These are phyloP conservation scores for Campopleginae sp. DNA, from an alignment of 2,888 invertebrate species.

Conservation along the genomic window DNA sequence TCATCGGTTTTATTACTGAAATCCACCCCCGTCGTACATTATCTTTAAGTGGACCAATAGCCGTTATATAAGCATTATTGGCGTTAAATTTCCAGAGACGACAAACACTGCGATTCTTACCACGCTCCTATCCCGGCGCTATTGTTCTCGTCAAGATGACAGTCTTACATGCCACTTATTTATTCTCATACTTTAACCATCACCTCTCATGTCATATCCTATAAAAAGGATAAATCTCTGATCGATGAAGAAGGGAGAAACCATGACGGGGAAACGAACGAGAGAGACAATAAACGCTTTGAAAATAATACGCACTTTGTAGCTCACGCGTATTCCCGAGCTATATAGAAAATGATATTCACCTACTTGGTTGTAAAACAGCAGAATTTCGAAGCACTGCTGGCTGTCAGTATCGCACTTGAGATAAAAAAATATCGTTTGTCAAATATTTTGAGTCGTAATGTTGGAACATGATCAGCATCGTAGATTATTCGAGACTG, in stretches of 20 bases:
- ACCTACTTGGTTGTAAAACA: neutral
- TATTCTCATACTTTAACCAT: slow-evolving; percentile 10
- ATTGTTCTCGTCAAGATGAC: slow-evolving; percentile 18
- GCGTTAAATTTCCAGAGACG: slow-evolving; percentile 58
- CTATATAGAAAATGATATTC: neutral
- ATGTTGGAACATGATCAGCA: neutral
- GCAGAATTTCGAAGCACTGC: neutral
- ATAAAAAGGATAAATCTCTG: slow-evolving; percentile 1
- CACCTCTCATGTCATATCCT: slow-evolving; percentile 33
- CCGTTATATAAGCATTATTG: slow-evolving; percentile 46
- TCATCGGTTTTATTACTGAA: slow-evolving; percentile 36
- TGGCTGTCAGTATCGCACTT: neutral
- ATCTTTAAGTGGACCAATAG: slow-evolving; percentile 5
- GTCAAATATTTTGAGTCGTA: neutral
- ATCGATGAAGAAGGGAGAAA: neutral
- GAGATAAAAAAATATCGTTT: neutral
- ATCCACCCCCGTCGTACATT: slow-evolving; percentile 27
- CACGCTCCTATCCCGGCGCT: neutral
- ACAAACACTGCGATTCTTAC: slow-evolving; percentile 41
- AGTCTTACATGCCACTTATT: neutral
- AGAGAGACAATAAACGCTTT: slow-evolving; percentile 32
- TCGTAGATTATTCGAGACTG: neutral
- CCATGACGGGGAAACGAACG: slow-evolving; percentile 16
- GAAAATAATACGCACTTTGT: slow-evolving; percentile 18
- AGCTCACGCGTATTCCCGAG: neutral